A percentile compares a stretch with the other conserved stretches of the same genome.
Evolutionary conservation across 2,113 vertebrate species (phyloP).

Genomic region (Xenus cinereus): DNA sequence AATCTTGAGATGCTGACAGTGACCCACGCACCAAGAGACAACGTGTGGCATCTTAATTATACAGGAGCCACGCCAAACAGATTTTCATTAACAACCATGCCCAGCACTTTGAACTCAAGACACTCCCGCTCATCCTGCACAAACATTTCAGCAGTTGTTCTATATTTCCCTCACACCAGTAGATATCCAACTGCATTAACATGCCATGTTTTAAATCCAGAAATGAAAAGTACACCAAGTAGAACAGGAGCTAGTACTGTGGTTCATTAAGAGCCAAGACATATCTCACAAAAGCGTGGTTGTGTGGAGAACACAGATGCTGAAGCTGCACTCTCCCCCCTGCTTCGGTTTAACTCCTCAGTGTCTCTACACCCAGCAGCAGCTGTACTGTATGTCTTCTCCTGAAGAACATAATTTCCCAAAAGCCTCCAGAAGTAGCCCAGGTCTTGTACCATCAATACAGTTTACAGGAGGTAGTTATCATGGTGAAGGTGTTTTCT

Average conservation of each 20-base stretch:
- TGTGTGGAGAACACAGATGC: background rate
- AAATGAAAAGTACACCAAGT: background rate
- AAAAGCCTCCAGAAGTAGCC: background rate
- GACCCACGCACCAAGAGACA: background rate
- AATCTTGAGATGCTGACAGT: background rate
- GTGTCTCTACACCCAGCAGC: background rate
- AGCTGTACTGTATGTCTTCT: background rate
- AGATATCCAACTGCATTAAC: background rate
- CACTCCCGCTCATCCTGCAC: background rate
- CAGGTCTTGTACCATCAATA: background rate
- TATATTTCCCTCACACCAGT: accelerated
- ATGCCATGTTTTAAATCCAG: background rate
- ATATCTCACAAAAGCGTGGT: accelerated
- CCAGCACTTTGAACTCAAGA: background rate
- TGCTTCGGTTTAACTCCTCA: background rate
- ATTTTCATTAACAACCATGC: background rate
- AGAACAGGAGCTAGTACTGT: background rate
- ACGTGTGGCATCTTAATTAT: background rate
- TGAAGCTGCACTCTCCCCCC: background rate
- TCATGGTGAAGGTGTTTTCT: background rate
- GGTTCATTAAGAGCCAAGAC: background rate
- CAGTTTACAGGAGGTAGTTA: background rate
- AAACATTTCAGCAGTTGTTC: background rate
- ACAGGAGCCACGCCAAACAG: background rate
- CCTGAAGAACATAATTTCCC: background rate